Conservation (phyloP, 1,140 invertebrate species). For the Cephus cinctus region DNA sequence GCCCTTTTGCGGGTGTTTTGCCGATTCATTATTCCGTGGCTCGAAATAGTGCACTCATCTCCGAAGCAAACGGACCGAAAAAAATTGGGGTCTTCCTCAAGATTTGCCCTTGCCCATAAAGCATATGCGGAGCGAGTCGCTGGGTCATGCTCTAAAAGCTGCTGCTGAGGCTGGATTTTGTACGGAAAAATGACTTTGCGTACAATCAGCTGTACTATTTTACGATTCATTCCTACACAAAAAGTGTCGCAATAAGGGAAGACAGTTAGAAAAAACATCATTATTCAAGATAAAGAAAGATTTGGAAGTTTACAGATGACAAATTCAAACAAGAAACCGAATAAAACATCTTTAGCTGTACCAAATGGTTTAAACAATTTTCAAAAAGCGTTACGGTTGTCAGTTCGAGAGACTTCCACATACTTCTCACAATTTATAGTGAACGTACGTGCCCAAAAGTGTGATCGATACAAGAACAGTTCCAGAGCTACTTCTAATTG, state of each 20-base stretch:
- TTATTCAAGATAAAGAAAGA: too few relatives aligned
- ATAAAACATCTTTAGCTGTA: too few relatives aligned
- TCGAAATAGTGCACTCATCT: conserved; percentile 39
- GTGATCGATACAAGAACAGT: too few relatives aligned
- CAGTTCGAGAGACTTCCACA: too few relatives aligned
- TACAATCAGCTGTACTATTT: background rate
- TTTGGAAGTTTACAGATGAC: too few relatives aligned
- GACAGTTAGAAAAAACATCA: too few relatives aligned
- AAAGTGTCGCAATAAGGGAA: background rate
- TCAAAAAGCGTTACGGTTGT: too few relatives aligned
- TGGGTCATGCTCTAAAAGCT: background rate
- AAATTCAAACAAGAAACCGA: too few relatives aligned
- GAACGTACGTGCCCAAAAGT: too few relatives aligned
- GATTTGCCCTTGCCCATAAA: background rate
- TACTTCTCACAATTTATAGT: too few relatives aligned
- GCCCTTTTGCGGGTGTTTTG: conserved; percentile 46
- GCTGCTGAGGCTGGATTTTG: background rate
- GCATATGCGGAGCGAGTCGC: background rate
- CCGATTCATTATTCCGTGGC: conserved; percentile 40
- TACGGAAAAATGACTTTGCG: conserved; percentile 2
- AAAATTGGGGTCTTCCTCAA: conserved; percentile 24
- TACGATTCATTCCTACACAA: conserved; percentile 1
- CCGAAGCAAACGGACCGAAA: conserved; percentile 36
- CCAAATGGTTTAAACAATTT: too few relatives aligned
- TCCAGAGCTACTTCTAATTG: too few relatives aligned